phyloP scores from a whole-genome alignment of 1,140 invertebrate species.

The Zaprionus kolodkinae region DNA sequence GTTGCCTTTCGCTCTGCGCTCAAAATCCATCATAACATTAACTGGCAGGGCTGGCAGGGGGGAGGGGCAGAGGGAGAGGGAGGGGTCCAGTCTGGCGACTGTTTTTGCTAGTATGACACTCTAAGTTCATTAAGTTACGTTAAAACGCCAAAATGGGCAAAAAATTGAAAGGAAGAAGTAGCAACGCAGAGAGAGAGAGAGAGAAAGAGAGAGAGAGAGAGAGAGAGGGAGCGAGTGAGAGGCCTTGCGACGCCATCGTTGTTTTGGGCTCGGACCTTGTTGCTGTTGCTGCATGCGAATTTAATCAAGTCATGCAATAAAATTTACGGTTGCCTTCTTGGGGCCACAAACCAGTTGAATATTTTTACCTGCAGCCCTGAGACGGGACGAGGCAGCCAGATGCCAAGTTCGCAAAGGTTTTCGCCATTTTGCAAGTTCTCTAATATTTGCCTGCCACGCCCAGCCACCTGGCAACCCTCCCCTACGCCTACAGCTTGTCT shows the following conservation, averaged over 20 bases:
- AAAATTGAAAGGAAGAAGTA: conserved; percentile 23
- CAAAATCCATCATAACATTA: conserved; percentile 78
- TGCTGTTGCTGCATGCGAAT: conserved; percentile 73
- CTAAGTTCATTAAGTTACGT: conserved; percentile 82
- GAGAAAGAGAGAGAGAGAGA: conserved; percentile 14
- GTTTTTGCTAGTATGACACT: conserved; percentile 67
- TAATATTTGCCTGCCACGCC: conserved; percentile 31
- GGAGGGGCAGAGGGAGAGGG: background rate
- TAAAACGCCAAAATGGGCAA: conserved; percentile 68
- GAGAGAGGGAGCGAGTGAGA: background rate
- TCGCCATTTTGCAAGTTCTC: conserved; percentile 18
- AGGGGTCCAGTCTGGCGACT: conserved; percentile 3
- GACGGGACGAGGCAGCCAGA: conserved; percentile 14
- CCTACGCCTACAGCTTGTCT: background rate
- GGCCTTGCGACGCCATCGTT: conserved; percentile 42
- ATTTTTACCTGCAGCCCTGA: background rate
- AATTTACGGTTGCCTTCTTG: conserved; percentile 73
- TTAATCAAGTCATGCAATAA: conserved; percentile 84
- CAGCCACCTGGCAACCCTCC: background rate
- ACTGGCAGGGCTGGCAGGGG: conserved; percentile 12
- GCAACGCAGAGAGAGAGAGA: too few relatives aligned
- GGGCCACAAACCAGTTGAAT: conserved; percentile 15
- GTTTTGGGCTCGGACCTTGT: conserved; percentile 47
- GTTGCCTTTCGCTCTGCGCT: conserved; percentile 53
- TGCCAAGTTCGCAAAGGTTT: conserved; percentile 26